phyloP scores from a whole-genome alignment of 2,113 vertebrate genomes.

The Pteruthius melanotis region DNA sequence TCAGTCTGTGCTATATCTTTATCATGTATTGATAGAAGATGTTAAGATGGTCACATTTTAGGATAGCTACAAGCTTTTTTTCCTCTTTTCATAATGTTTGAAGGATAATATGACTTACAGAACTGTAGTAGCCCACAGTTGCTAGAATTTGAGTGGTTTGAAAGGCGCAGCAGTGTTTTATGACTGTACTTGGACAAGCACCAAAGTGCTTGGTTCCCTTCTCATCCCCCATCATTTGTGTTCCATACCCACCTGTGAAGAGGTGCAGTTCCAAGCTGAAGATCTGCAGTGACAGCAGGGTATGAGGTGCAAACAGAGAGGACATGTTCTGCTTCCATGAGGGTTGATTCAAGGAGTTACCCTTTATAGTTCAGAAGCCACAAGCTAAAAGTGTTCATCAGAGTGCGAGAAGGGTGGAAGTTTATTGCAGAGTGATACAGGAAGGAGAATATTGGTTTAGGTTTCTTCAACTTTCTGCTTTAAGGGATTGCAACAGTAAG shows the following conservation, averaged over 20 bases:
- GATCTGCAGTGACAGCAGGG: background rate
- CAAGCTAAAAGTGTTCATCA: background rate
- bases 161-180: background rate
- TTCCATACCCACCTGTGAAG: background rate
- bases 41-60: background rate
- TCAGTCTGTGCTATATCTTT: background rate
- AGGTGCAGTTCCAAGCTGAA: background rate
- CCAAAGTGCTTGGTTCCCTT: background rate
- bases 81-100: background rate
- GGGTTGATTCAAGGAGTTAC: background rate
- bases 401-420: background rate
- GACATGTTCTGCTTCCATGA: background rate
- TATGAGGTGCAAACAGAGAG: background rate
- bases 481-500: background rate
- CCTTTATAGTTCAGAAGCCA: background rate
- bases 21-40: background rate
- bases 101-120: background rate
- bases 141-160: background rate
- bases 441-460: background rate
- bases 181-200: background rate
- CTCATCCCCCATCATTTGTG: background rate
- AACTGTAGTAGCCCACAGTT: background rate
- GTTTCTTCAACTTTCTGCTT: background rate
- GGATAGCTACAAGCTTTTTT: background rate
- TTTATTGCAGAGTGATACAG: background rate